Percentiles rank a stretch among this genome's conserved stretches.
Conservation (phyloP, 2,113 vertebrate genomes). For the Actenoides hombroni region DNA sequence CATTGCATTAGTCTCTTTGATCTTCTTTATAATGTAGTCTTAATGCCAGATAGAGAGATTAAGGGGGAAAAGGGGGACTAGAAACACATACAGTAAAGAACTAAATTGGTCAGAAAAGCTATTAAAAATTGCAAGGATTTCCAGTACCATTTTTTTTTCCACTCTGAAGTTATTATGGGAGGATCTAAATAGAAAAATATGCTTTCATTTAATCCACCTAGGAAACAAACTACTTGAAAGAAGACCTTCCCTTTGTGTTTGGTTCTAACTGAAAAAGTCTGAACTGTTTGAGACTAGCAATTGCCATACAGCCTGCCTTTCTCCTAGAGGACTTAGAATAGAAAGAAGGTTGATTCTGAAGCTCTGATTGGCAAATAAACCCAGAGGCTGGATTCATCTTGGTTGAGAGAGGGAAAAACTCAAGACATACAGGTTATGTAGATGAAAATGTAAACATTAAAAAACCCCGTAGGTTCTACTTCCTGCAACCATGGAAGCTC, state of each 20-base stretch:
- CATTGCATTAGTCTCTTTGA: constrained; percentile 49
- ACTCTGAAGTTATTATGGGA: background rate
- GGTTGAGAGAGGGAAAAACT: background rate
- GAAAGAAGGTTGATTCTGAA: background rate
- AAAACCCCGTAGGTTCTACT: background rate
- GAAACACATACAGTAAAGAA: background rate
- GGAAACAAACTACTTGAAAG: background rate
- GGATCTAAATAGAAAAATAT: background rate
- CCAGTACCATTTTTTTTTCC: background rate
- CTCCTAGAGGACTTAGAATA: background rate
- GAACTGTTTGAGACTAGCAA: background rate
- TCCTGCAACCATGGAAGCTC: background rate
- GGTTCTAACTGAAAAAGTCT: background rate
- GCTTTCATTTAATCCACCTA: background rate
- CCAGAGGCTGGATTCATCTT: background rate
- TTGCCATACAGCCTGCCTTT: background rate
- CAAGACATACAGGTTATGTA: background rate
- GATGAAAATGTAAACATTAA: background rate
- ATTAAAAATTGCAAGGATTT: background rate
- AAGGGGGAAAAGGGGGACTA: background rate
- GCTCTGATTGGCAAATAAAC: background rate
- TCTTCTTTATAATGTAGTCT: constrained; percentile 26
- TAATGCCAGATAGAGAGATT: constrained; percentile 22
- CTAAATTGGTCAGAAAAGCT: background rate
- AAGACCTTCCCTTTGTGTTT: background rate